Base-by-base conservation (phyloP, 2,888 invertebrate genomes). In the Trachelus troglodyta region DNA sequence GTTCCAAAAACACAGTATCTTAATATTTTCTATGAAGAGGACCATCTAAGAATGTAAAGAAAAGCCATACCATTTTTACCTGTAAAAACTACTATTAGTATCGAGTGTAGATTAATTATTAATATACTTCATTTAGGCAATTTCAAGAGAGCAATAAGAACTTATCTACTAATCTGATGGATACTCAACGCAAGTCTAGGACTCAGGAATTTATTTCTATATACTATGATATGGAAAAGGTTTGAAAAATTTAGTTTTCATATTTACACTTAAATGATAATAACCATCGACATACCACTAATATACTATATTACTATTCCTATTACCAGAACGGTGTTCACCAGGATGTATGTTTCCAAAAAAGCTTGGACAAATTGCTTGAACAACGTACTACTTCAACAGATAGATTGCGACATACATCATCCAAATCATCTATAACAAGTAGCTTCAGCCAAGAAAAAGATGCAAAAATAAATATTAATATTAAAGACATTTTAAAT, bases 11-110 rank as follows among this genome's bases (percentile, higher is more conserved):
- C 93, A 12, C 93, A 94, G 15, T 91, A 97, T 12, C 94, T 92
- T 85, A 92, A 93, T 82, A 96, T 98, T 84, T 95, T 97, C 84
- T 98, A 97, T 87, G 92, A 94, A 76, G 98, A 98, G 92, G 98
- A 98, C 92, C 87, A 92, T 77, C 92, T 96, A 30, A 94, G 98
- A 94, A 97, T 96, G 98, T 98, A 94, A 94, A 94, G 33, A 31
- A 37, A 1, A 74, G 30, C 11, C 30, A 15, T 68, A 15, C 11
- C n/a, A 71, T 0, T 71, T 71, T 4, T 33, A 71, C 31, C 12
- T 71, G 30, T 3, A 71, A 33, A 6, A 12, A 73, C 23, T 40
- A 73, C 12, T 69, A 85, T 9, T 40, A 40, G 37, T 37, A 80
- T 75, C 12, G 73, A 76, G 69, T 76, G 75, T 33, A 11, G 34